Evolutionary conservation across 1,140 invertebrate genomes (phyloP).

Genomic region (Ceratina calcarata): DNA sequence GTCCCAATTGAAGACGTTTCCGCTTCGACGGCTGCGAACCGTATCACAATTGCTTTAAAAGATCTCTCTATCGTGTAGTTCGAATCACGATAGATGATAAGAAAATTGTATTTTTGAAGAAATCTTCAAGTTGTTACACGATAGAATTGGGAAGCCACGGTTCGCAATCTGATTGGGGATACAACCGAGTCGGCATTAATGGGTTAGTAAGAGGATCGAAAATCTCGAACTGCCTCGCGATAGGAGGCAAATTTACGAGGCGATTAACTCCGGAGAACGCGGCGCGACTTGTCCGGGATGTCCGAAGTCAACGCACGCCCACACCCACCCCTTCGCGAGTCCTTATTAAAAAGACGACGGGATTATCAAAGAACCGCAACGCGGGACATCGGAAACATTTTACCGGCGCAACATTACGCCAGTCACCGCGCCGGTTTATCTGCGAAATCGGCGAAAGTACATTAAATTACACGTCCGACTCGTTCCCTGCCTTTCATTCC

Average conservation of each 20-base stretch:
- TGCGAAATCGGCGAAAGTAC: constrained; percentile 42
- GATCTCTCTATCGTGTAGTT: too few relatives aligned
- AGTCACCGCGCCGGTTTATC: constrained; percentile 27
- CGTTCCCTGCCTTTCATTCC: constrained; percentile 23
- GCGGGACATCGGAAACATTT: constrained; percentile 48
- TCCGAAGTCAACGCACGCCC: constrained; percentile 20
- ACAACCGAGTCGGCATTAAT: too few relatives aligned
- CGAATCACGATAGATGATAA: too few relatives aligned
- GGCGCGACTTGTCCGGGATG: background rate
- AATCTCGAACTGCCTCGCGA: background rate
- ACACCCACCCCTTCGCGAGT: constrained; percentile 9
- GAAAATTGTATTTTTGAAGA: too few relatives aligned
- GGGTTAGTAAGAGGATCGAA: background rate
- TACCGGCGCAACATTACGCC: constrained; percentile 37
- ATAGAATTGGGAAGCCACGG: too few relatives aligned
- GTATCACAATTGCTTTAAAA: too few relatives aligned
- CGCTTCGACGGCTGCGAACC: constrained; percentile 37
- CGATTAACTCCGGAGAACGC: constrained; percentile 33
- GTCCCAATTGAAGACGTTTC: constrained; percentile 58
- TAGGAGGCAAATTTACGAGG: constrained; percentile 37
- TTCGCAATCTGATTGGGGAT: too few relatives aligned
- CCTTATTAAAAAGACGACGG: constrained; percentile 41
- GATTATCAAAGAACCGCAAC: constrained; percentile 34
- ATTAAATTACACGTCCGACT: constrained; percentile 40
- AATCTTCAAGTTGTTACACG: too few relatives aligned